A percentile compares a stretch with the other conserved stretches of the same genome.
Conservation (phyloP, 1,140 invertebrate genomes). For the Caerostris darwini region DNA sequence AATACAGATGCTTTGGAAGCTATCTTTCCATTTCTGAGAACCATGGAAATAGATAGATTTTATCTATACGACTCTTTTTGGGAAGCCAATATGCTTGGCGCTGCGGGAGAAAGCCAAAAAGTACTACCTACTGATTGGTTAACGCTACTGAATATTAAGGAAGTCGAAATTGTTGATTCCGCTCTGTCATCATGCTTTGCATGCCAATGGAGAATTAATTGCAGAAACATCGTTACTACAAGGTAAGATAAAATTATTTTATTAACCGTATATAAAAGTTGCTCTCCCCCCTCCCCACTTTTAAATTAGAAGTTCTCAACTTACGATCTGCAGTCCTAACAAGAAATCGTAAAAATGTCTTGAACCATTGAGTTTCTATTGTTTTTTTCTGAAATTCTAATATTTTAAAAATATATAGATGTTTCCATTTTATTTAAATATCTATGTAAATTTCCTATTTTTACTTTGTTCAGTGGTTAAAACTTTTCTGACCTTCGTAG, state of each 20-base stretch:
- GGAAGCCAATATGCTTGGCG: background rate
- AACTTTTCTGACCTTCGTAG: too few relatives aligned
- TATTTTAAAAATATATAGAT: too few relatives aligned
- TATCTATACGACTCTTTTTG: slow-evolving; percentile 59
- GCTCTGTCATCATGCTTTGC: slow-evolving; percentile 41
- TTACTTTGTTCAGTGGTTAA: too few relatives aligned
- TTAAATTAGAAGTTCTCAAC: too few relatives aligned
- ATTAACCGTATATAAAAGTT: too few relatives aligned
- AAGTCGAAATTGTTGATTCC: slow-evolving; percentile 42
- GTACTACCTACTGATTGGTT: slow-evolving; percentile 29
- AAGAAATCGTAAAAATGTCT: background rate
- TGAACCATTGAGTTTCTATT: background rate
- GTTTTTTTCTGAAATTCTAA: too few relatives aligned
- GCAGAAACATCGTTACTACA: background rate
- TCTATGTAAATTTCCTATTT: too few relatives aligned
- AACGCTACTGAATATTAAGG: slow-evolving; percentile 20
- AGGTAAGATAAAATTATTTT: background rate
- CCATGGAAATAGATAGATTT: slow-evolving; percentile 52
- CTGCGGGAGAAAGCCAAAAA: background rate
- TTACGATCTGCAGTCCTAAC: background rate
- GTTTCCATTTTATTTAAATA: too few relatives aligned
- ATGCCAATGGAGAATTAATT: slow-evolving; percentile 23
- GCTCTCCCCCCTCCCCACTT: too few relatives aligned
- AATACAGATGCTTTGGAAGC: background rate
- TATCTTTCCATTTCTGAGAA: slow-evolving; percentile 21